Evolutionary conservation across 2,113 vertebrate genomes (phyloP).

Genomic region (Micronycteris hirsuta): DNA sequence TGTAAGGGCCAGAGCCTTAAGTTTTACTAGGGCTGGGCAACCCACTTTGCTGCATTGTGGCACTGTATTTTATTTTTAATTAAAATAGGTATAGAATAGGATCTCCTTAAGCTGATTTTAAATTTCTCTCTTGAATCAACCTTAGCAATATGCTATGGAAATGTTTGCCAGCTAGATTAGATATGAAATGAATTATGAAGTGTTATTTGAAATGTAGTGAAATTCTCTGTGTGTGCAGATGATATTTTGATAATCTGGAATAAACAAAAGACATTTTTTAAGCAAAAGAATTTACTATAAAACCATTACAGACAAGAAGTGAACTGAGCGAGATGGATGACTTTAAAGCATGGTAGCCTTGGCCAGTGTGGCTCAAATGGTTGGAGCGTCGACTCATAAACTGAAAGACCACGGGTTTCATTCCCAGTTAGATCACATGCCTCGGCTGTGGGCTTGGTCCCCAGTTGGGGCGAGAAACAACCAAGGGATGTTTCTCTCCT

Average conservation of each 20-base stretch:
- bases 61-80: background rate
- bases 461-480: too few relatives aligned
- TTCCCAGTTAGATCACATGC: too few relatives aligned
- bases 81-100: background rate
- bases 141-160: background rate
- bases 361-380: too few relatives aligned
- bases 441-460: too few relatives aligned
- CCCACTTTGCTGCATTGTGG: too few relatives aligned
- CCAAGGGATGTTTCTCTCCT: too few relatives aligned
- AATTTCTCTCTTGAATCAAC: background rate
- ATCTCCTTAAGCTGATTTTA: background rate
- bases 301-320: background rate
- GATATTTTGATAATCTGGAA: background rate
- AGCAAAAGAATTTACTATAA: background rate
- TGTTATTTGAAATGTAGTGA: background rate
- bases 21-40: too few relatives aligned
- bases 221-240: background rate
- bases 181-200: background rate
- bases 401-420: too few relatives aligned
- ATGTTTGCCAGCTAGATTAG: background rate
- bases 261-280: background rate
- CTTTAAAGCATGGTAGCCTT: background rate
- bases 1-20: too few relatives aligned
- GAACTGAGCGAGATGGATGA: background rate
- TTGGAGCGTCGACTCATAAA: too few relatives aligned